phyloP scores from a whole-genome alignment of 1,140 invertebrate species.

The Achroia grisella region DNA sequence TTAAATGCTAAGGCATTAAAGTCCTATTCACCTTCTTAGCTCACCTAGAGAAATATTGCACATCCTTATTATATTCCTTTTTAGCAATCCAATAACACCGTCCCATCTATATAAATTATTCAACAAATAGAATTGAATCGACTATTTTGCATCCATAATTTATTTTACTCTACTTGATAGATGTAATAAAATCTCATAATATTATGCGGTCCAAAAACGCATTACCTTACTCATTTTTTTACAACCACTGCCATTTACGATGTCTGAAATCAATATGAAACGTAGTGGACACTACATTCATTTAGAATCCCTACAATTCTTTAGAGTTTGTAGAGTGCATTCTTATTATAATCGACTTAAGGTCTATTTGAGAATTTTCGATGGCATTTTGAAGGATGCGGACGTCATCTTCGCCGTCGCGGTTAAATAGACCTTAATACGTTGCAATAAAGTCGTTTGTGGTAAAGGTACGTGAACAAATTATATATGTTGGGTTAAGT shows the following conservation, averaged over 20 bases:
- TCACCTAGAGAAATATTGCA: neutral
- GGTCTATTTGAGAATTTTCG: neutral
- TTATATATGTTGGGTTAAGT: neutral
- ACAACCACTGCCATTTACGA: slow-evolving; percentile 10
- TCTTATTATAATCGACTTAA: neutral
- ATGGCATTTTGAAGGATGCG: neutral
- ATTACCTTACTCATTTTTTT: slow-evolving; percentile 9
- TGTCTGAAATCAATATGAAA: slow-evolving; percentile 19
- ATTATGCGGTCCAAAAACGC: slow-evolving; percentile 5
- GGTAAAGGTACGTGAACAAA: neutral
- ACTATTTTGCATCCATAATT: neutral
- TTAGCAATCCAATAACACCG: neutral
- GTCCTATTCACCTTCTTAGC: too few species aligned
- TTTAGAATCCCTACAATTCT: slow-evolving; percentile 13
- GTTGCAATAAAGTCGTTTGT: slow-evolving; percentile 17
- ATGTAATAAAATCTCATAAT: neutral
- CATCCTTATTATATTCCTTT: neutral
- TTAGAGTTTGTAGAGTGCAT: neutral
- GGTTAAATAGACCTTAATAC: neutral
- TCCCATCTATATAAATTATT: too few species aligned
- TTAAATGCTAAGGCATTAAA: too few species aligned
- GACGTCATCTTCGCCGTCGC: neutral
- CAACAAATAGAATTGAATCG: too few species aligned
- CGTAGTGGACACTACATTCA: slow-evolving; percentile 24
- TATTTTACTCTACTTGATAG: neutral